Conservation (phyloP, 1,140 invertebrate genomes). For the Cardiocondyla obscurior region DNA sequence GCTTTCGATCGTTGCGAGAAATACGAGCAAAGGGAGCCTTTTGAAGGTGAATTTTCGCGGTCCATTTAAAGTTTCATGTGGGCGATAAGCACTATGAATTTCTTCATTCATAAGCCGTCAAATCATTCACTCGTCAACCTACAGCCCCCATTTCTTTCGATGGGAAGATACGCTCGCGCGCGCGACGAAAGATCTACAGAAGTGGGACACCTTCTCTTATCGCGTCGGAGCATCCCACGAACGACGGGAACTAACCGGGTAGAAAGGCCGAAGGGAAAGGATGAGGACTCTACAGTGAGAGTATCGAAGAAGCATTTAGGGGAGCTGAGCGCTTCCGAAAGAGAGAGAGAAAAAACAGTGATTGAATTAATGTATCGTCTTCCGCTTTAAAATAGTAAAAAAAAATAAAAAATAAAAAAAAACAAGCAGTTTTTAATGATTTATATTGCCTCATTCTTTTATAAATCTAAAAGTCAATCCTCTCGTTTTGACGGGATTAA, state of each 20-base stretch:
- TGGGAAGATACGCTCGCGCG: neutral
- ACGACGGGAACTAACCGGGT: conserved; percentile 18
- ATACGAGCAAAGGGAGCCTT: neutral
- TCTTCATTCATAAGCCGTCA: neutral
- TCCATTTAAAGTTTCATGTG: no score
- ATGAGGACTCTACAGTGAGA: conserved; percentile 58
- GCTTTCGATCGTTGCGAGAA: neutral
- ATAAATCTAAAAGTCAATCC: neutral
- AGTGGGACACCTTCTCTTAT: conserved; percentile 51
- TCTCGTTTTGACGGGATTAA: neutral
- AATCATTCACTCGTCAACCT: conserved; percentile 12
- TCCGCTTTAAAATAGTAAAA: neutral
- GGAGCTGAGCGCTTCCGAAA: conserved; percentile 11
- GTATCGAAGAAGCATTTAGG: conserved; percentile 35
- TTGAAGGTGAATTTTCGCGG: neutral
- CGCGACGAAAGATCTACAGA: conserved; percentile 25
- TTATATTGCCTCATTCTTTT: neutral
- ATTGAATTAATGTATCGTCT: neutral
- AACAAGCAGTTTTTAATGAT: neutral
- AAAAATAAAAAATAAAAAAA: no score
- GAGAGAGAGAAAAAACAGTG: conserved; percentile 37
- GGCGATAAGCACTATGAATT: neutral
- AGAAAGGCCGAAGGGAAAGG: conserved; percentile 38
- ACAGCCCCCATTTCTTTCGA: conserved; percentile 21
- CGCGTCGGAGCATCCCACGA: neutral